Base-by-base conservation (phyloP, 2,113 vertebrate species). In the Boleophthalmus pectinirostris region DNA sequence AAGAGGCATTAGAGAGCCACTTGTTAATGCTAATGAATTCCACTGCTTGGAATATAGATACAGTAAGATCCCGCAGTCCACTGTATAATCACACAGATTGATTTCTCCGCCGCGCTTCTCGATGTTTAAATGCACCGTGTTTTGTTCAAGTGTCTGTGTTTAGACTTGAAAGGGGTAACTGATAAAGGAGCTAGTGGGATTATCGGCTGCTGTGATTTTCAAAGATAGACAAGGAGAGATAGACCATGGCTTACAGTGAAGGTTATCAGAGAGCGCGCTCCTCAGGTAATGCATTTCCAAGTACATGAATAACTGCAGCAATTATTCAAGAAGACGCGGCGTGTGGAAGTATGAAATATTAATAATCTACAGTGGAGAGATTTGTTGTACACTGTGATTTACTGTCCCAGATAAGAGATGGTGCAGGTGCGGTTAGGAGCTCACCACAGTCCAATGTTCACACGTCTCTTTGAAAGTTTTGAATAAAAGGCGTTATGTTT, bases 11-110 rank as follows among this genome's bases (percentile, higher is more conserved):
- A 79, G 33, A 54, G 51, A 83, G 76, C 70, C 71, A 75, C 49
- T 77, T 72, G 77, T 82, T 66, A 79, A 84, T 86, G 80, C 81
- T 84, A 86, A 86, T 86, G 70, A 72, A 87, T 82, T 85, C 85
- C 70, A 73, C 23, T 80, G 76, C 82, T 75, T 85, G 25, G 82
- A 88, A 82, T 66, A 56, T 2, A 65, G 58, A 78, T 69, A 54
- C 45, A 78, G 70, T 56, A 69, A 75, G 82, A 69, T 82, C 69
- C 29, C 74, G 71, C 25, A 68, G 65, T 72, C 66, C 66, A 49
- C 33, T 71, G 54, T 45, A 68, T 73, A 67, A 69, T 73, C 38
- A 76, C 53, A 66, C 66, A 68, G 56, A 81, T 75, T 66, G 53
- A 75, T 69, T 69, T 74, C 43, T 67, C n/a, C 54, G 46, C 51